These are phyloP conservation scores for Monoplex corrugatus DNA, from an alignment of 2,888 invertebrate genomes.

Conservation along the genomic window DNA sequence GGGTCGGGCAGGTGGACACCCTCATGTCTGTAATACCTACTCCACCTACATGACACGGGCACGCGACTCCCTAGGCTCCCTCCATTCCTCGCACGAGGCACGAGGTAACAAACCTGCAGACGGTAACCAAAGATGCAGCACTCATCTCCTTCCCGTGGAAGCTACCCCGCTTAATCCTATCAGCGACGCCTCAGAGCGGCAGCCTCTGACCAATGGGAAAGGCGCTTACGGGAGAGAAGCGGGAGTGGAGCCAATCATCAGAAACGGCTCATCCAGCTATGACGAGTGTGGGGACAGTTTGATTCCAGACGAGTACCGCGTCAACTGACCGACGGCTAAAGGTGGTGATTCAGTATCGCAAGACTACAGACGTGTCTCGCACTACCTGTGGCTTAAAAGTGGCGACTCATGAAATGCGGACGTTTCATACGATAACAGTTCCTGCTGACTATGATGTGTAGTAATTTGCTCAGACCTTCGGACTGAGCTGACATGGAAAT, in stretches of 20 bases:
- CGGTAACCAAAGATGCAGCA: not conserved
- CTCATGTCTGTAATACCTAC: constrained; percentile 10
- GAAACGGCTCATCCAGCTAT: not conserved
- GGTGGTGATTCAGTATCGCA: too few species aligned
- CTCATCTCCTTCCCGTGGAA: not conserved
- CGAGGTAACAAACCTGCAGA: not conserved
- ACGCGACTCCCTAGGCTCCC: constrained; percentile 34
- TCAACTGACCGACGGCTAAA: too few species aligned
- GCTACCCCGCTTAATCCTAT: constrained; percentile 38
- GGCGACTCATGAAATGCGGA: too few species aligned
- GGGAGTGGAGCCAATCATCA: not conserved
- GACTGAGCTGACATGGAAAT: too few species aligned
- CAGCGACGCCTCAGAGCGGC: not conserved
- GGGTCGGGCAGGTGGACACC: not conserved
- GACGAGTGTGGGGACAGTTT: not conserved
- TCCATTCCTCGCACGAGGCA: not conserved
- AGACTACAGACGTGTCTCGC: too few species aligned
- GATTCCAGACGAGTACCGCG: not conserved
- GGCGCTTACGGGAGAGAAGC: constrained; percentile 9
- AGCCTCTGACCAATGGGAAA: constrained; percentile 42
- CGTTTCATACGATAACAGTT: too few species aligned
- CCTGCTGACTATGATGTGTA: too few species aligned
- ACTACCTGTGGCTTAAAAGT: too few species aligned
- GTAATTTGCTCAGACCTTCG: too few species aligned
- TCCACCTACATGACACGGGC: constrained; percentile 41